Conservation (phyloP, 2,113 vertebrate genomes). For the Laterallus jamaicensis region DNA sequence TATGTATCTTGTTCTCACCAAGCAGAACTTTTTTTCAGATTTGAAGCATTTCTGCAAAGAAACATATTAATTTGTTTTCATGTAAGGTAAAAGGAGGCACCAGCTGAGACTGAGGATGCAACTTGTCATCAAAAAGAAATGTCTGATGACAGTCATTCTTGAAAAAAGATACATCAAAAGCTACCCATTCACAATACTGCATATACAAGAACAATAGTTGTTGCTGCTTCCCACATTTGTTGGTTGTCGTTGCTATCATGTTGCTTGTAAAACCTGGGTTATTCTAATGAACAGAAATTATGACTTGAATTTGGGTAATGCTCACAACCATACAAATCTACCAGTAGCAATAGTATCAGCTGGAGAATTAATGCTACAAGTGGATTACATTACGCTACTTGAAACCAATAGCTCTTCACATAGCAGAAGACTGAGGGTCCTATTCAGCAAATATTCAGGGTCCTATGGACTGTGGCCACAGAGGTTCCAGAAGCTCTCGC, state of each 20-base stretch:
- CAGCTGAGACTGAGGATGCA: background rate
- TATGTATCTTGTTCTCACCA: conserved; percentile 20
- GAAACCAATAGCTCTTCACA: conserved; percentile 64
- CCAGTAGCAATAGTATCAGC: background rate
- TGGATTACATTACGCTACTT: conserved; percentile 20
- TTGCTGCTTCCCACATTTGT: background rate
- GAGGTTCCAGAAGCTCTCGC: conserved; percentile 60
- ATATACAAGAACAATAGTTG: conserved; percentile 11
- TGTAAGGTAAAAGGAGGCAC: background rate
- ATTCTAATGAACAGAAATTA: background rate
- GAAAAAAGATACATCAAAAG: background rate
- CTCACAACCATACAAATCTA: conserved; percentile 26
- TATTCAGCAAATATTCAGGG: conserved; percentile 69
- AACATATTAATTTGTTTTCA: background rate
- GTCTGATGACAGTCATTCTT: background rate
- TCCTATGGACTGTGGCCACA: conserved; percentile 61
- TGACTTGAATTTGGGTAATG: conserved; percentile 19
- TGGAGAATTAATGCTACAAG: conserved; percentile 34
- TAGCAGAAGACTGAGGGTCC: conserved; percentile 60
- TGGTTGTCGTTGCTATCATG: background rate
- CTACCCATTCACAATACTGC: background rate
- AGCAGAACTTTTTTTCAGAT: conserved; percentile 2
- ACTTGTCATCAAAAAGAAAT: background rate
- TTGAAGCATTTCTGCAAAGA: background rate
- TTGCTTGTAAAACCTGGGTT: conserved; percentile 45